Conservation (phyloP, 1,140 invertebrate species). For the Sinella curviseta region DNA sequence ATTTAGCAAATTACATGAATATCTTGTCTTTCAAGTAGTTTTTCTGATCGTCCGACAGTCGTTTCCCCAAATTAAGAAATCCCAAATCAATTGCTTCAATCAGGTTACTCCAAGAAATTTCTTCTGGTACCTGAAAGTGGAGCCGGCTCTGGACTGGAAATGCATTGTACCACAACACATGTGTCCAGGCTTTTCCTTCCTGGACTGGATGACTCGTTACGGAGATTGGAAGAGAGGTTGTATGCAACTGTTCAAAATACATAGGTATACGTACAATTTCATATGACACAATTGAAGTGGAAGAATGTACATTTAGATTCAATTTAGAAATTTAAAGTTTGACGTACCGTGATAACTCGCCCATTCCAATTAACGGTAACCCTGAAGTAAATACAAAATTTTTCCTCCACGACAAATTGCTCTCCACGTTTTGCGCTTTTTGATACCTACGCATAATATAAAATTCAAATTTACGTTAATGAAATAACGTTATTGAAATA, state of each 20-base stretch:
- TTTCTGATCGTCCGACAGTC: background rate
- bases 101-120: background rate
- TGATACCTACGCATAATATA: background rate
- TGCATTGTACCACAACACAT: background rate
- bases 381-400: slow-evolving; percentile 1
- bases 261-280: too few relatives aligned
- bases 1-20: background rate
- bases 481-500: background rate
- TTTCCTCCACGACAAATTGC: background rate
- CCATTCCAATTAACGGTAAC: background rate
- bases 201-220: slow-evolving; percentile 5
- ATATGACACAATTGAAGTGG: background rate
- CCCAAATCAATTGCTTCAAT: slow-evolving; percentile 2
- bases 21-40: background rate
- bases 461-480: background rate
- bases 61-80: background rate
- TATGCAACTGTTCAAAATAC: background rate
- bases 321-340: background rate
- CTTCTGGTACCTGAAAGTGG: background rate
- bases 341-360: background rate
- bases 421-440: background rate
- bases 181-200: background rate
- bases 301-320: background rate
- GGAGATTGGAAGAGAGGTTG: background rate
- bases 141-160: background rate